These are phyloP conservation scores for Triops cancriformis DNA, from an alignment of 1,140 invertebrate species.

Conservation along the genomic window DNA sequence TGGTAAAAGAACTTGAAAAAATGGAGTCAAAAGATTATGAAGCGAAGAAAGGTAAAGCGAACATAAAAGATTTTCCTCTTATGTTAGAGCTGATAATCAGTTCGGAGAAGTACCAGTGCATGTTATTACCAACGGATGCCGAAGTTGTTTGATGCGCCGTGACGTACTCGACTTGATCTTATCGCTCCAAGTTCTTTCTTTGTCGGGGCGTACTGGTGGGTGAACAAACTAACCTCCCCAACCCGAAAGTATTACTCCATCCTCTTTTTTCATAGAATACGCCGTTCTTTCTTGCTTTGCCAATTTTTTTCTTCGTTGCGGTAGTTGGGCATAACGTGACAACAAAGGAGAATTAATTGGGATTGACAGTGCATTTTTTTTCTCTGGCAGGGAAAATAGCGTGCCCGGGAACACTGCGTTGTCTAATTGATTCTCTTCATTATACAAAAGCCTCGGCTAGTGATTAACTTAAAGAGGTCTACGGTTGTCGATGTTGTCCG, in stretches of 20 bases:
- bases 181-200: background rate
- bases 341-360: slow-evolving; percentile 1
- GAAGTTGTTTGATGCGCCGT: slow-evolving; percentile 9
- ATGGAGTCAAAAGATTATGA: background rate
- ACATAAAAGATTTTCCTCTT: background rate
- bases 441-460: background rate
- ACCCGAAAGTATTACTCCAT: background rate
- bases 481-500: background rate
- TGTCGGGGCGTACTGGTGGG: background rate
- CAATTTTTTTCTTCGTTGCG: background rate
- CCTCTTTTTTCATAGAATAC: background rate
- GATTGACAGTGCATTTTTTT: background rate
- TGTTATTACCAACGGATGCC: background rate
- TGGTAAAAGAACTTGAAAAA: background rate
- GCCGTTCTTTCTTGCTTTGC: background rate
- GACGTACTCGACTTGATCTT: background rate
- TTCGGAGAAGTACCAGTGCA: background rate
- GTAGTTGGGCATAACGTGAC: background rate
- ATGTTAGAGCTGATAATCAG: slow-evolving; percentile 13
- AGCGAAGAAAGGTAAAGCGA: background rate
- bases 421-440: slow-evolving; percentile 14
- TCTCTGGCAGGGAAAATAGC: background rate
- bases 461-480: slow-evolving; percentile 3
- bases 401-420: background rate
- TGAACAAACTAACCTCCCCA: background rate